These are phyloP conservation scores for Probosciger aterrimus DNA, from an alignment of 2,113 vertebrate genomes.

Conservation along the genomic window DNA sequence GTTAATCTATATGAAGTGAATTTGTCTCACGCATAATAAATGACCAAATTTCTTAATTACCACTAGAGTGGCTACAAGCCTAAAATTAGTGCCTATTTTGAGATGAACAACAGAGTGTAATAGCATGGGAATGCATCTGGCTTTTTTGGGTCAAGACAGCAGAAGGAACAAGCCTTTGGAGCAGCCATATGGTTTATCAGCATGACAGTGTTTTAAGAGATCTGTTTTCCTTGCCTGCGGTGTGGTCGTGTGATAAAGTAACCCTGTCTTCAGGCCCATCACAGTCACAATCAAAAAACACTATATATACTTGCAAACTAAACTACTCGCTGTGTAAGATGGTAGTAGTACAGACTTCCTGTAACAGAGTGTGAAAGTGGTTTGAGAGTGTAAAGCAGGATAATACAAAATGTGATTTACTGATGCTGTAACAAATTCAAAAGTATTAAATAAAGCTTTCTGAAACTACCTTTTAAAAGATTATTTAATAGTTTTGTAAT, in stretches of 20 bases:
- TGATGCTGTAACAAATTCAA: not conserved
- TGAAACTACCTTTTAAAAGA: not conserved
- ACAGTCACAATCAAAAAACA: not conserved
- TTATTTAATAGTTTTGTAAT: not conserved
- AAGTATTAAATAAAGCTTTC: slow-evolving; percentile 42
- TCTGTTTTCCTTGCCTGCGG: not conserved
- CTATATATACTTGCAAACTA: not conserved
- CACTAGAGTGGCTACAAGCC: not conserved
- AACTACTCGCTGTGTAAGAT: not conserved
- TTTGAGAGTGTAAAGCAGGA: not conserved
- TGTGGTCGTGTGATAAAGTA: not conserved
- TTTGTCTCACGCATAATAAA: not conserved
- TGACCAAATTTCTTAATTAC: not conserved
- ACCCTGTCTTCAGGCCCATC: not conserved
- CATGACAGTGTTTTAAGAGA: not conserved
- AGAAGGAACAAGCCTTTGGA: not conserved
- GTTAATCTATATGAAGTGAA: not conserved
- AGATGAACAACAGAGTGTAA: not conserved
- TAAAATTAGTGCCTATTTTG: not conserved
- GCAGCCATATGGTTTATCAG: not conserved
- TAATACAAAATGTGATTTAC: not conserved
- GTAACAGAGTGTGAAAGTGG: accelerated
- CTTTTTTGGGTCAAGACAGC: not conserved
- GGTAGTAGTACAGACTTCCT: not conserved
- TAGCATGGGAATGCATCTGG: not conserved